Evolutionary conservation across 2,113 vertebrate species (phyloP).

Genomic region (Ariopsis seemanni): DNA sequence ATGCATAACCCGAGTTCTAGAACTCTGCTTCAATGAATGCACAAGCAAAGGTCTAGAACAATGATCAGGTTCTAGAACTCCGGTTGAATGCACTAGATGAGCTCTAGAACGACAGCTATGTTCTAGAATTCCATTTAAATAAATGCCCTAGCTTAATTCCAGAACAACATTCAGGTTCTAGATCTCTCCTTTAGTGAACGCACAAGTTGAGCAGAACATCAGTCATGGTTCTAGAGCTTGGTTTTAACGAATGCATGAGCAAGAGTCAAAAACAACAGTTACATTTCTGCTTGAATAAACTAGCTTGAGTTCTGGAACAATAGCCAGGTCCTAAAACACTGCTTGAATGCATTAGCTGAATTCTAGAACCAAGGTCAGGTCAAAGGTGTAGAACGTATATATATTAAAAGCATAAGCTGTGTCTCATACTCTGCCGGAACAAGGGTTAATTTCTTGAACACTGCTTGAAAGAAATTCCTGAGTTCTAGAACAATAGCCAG

Average conservation of each 20-base stretch:
- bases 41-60: neutral
- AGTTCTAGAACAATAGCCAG: neutral
- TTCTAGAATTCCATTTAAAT: neutral
- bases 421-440: too few species aligned
- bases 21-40: neutral
- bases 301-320: too few species aligned
- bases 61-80: neutral
- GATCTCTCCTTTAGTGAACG: too few species aligned
- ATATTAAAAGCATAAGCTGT: neutral
- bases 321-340: too few species aligned
- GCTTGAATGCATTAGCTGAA: neutral
- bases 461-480: too few species aligned
- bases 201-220: neutral
- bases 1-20: neutral
- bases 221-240: neutral
- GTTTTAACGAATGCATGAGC: neutral
- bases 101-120: neutral
- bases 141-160: neutral
- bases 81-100: neutral
- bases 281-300: too few species aligned
- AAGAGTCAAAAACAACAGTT: too few species aligned
- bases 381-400: too few species aligned
- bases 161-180: neutral
- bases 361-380: too few species aligned
- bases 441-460: neutral